A percentile compares a stretch with the other conserved stretches of the same genome.
Conservation (phyloP, 1,140 invertebrate genomes). For the Odontomachus brunneus region DNA sequence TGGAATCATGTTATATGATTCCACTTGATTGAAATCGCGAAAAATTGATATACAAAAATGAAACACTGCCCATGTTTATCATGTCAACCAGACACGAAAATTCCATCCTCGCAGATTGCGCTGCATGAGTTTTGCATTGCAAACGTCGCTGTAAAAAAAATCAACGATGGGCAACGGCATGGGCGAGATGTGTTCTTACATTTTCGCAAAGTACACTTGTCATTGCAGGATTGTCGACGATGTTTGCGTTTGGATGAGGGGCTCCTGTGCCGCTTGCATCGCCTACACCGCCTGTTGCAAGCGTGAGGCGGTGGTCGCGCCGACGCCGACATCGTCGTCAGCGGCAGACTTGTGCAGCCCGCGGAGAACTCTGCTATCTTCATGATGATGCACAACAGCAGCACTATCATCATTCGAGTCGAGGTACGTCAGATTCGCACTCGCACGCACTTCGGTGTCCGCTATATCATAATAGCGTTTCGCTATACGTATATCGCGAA, state of each 20-base stretch:
- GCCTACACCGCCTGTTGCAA: conserved; percentile 70
- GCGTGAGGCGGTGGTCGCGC: conserved; percentile 65
- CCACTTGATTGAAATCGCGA: too few relatives aligned
- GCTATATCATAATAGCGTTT: conserved; percentile 42
- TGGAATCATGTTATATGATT: too few relatives aligned
- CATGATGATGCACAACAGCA: conserved; percentile 85
- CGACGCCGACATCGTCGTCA: conserved; percentile 63
- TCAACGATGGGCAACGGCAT: too few relatives aligned
- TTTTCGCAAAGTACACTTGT: conserved; percentile 70
- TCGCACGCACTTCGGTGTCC: background rate
- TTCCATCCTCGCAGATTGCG: too few relatives aligned
- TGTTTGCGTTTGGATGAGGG: conserved; percentile 49
- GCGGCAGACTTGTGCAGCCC: conserved; percentile 75
- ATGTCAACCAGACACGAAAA: too few relatives aligned
- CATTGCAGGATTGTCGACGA: conserved; percentile 63
- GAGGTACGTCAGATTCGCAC: conserved; percentile 9
- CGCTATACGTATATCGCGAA: background rate
- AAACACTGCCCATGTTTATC: too few relatives aligned
- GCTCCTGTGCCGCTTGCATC: conserved; percentile 29
- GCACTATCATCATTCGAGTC: conserved; percentile 83
- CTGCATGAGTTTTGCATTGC: too few relatives aligned
- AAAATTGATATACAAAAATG: too few relatives aligned
- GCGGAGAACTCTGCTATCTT: conserved; percentile 85
- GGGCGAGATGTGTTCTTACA: conserved; percentile 67
- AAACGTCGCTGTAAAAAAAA: too few relatives aligned